Evolutionary conservation across 2,888 invertebrate genomes (phyloP).

Genomic region (Fragum fragum): DNA sequence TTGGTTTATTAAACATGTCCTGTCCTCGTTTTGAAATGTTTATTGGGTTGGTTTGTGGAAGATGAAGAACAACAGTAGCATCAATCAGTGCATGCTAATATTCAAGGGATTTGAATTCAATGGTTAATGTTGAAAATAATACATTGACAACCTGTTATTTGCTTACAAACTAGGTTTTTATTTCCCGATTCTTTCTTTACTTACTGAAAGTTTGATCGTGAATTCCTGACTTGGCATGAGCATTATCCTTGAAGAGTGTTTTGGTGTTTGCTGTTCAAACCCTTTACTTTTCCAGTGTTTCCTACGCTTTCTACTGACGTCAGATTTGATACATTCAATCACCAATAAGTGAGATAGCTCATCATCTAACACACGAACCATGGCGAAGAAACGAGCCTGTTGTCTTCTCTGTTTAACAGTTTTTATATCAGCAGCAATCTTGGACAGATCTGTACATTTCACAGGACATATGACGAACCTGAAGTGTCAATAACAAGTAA

Average conservation of each 20-base stretch:
- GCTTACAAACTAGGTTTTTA: too few relatives aligned
- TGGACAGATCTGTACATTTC: background rate
- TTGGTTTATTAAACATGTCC: too few relatives aligned
- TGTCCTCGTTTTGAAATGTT: too few relatives aligned
- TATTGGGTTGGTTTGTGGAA: too few relatives aligned
- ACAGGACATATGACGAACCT: slow-evolving; percentile 20
- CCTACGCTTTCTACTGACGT: slow-evolving; percentile 5
- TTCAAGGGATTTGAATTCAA: too few relatives aligned
- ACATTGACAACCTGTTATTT: too few relatives aligned
- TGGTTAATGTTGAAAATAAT: too few relatives aligned
- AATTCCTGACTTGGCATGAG: slow-evolving; percentile 36
- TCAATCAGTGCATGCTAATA: too few relatives aligned
- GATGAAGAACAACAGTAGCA: too few relatives aligned
- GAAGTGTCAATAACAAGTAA: too few relatives aligned
- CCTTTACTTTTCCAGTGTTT: slow-evolving; percentile 26
- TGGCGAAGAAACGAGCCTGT: slow-evolving; percentile 36
- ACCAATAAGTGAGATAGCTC: slow-evolving; percentile 12
- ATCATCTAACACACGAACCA: slow-evolving; percentile 25
- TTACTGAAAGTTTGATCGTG: slow-evolving; percentile 17
- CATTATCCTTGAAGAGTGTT: slow-evolving; percentile 19
- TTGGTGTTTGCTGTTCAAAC: slow-evolving; percentile 33
- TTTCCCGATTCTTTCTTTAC: too few relatives aligned
- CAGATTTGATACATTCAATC: slow-evolving; percentile 33
- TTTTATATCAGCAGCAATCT: background rate
- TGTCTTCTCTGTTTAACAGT: slow-evolving; percentile 29